Percentiles rank a stretch among this genome's conserved stretches.
Conservation (phyloP, 2,888 invertebrate genomes). For the Enoplolaimus lenunculus region DNA sequence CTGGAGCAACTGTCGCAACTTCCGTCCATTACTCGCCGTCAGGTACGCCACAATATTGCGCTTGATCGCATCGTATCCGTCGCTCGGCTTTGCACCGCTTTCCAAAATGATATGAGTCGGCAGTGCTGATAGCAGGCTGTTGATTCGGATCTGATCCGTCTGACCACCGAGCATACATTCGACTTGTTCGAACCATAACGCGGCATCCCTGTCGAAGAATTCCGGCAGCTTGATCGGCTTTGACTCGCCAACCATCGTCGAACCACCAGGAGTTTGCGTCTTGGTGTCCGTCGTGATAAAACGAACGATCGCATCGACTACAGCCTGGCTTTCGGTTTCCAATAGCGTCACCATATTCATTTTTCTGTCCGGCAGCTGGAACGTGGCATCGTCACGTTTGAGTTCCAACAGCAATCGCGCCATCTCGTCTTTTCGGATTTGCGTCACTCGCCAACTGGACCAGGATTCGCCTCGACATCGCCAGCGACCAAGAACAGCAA, state of each 20-base stretch:
- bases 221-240: neutral
- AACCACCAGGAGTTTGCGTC: neutral
- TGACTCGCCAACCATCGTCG: no score
- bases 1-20: neutral
- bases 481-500: neutral
- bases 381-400: neutral
- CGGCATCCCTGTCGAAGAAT: neutral
- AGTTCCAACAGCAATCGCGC: neutral
- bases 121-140: neutral
- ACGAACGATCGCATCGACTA: neutral
- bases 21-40: neutral
- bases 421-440: neutral
- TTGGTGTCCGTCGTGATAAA: neutral
- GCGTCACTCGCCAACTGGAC: neutral
- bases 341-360: neutral
- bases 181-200: neutral
- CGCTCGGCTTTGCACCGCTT: neutral
- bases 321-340: neutral
- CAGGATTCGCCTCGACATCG: neutral
- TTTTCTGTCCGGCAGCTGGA: neutral
- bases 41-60: neutral
- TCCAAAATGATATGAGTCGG: neutral
- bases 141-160: neutral
- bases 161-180: neutral
- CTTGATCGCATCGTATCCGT: neutral